A percentile compares a stretch with the other conserved stretches of the same genome.
These are phyloP conservation scores for Dromas ardeola DNA, from an alignment of 2,113 vertebrate species.

Conservation along the genomic window DNA sequence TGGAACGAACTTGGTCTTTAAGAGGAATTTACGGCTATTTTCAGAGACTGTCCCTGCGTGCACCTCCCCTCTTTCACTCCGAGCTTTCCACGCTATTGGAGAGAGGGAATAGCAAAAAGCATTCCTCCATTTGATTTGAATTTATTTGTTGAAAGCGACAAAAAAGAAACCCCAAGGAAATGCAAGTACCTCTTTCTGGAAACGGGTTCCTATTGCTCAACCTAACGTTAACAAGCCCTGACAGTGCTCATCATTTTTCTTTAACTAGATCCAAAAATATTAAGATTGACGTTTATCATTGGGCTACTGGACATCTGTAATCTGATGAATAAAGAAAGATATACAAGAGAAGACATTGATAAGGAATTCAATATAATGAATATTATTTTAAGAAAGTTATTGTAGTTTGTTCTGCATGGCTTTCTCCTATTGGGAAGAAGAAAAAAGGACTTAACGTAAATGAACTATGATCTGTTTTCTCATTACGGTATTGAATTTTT, in stretches of 20 bases:
- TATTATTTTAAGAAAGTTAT: neutral
- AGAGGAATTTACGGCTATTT: neutral
- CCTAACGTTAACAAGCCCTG: neutral
- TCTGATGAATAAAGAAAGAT: neutral
- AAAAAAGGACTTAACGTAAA: neutral
- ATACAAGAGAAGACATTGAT: neutral
- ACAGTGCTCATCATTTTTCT: neutral
- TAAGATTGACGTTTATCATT: neutral
- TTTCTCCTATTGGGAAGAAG: neutral
- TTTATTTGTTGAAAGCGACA: neutral
- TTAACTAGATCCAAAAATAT: constrained; percentile 11
- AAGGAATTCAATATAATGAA: neutral
- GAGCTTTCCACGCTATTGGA: neutral
- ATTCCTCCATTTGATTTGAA: neutral
- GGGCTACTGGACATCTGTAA: neutral
- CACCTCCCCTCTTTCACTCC: neutral
- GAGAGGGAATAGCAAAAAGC: neutral
- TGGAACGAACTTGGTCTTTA: neutral
- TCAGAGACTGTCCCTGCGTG: neutral
- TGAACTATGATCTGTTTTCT: neutral
- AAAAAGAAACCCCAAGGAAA: neutral
- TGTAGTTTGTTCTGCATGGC: neutral
- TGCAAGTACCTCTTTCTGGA: neutral
- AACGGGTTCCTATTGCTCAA: neutral
- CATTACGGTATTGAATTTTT: neutral